A percentile compares a stretch with the other conserved stretches of the same genome.
phyloP scores from a whole-genome alignment of 2,888 invertebrate species.

The Doris montereyensis region DNA sequence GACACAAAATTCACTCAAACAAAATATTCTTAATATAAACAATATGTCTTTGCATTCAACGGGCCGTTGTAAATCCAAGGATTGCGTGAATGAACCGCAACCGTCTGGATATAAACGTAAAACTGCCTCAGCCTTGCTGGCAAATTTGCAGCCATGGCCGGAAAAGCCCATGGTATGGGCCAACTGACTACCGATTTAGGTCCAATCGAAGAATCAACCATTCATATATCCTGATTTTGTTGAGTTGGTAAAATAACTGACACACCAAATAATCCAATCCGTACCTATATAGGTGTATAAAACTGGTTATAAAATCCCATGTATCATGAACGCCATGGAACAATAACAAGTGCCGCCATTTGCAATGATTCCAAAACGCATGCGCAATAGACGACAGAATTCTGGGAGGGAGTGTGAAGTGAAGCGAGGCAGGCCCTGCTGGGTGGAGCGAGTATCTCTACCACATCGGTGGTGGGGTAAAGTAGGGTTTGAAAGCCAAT shows the following conservation, averaged over 20 bases:
- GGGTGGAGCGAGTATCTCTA: no score
- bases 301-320: constrained; percentile 75
- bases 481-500: no score
- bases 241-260: neutral
- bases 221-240: no score
- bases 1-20: no score
- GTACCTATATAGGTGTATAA: constrained; percentile 75
- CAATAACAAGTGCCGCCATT: constrained; percentile 99
- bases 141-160: constrained; percentile 42
- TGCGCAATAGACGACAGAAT: constrained; percentile 65
- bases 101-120: neutral
- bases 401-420: constrained; percentile 59
- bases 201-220: no score
- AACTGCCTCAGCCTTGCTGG: constrained; percentile 35
- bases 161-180: constrained; percentile 26
- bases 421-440: constrained; percentile 8
- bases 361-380: constrained; percentile 81
- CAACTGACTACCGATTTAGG: no score
- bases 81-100: no score
- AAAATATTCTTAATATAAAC: no score
- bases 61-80: no score
- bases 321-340: constrained; percentile 85
- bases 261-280: neutral
- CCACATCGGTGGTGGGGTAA: no score
- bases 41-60: no score